These are phyloP conservation scores for Phrynocephalus guinanensis DNA, from an alignment of 2,797 vertebrate species.

Conservation along the genomic window DNA sequence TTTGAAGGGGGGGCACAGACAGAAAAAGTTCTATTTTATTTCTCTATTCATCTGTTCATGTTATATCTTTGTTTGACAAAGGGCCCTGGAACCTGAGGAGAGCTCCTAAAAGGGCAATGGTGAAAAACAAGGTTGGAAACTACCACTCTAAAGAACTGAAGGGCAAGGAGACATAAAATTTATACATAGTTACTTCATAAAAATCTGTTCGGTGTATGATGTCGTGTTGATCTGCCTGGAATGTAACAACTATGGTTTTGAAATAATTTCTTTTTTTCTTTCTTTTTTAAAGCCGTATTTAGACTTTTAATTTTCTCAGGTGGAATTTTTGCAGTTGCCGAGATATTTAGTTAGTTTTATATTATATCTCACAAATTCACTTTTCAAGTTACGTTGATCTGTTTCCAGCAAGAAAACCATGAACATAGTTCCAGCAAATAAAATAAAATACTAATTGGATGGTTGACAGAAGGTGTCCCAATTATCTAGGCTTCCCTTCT, in stretches of 20 bases:
- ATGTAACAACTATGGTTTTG: background rate
- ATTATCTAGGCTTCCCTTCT: constrained; percentile 26
- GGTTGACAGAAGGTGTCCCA: background rate
- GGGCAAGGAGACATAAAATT: background rate
- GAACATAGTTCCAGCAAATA: background rate
- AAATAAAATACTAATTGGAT: background rate
- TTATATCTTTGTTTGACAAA: no score
- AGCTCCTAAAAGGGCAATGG: no score
- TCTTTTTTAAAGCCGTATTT: background rate
- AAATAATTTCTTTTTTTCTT: background rate
- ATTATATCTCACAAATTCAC: background rate
- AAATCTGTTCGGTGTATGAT: background rate
- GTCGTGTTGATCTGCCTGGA: background rate
- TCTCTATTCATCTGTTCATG: no score
- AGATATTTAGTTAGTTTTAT: rapidly evolving
- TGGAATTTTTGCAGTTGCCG: background rate
- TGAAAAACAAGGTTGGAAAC: background rate
- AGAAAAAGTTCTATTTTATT: no score
- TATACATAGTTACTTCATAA: background rate
- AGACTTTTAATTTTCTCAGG: background rate
- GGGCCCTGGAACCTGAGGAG: no score
- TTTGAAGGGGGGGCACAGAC: no score
- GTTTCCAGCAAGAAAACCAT: constrained; percentile 15
- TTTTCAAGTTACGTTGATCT: constrained; percentile 13
- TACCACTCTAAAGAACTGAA: background rate